Evolutionary conservation across 2,888 invertebrate species (phyloP).

Genomic region (Antitype chi): DNA sequence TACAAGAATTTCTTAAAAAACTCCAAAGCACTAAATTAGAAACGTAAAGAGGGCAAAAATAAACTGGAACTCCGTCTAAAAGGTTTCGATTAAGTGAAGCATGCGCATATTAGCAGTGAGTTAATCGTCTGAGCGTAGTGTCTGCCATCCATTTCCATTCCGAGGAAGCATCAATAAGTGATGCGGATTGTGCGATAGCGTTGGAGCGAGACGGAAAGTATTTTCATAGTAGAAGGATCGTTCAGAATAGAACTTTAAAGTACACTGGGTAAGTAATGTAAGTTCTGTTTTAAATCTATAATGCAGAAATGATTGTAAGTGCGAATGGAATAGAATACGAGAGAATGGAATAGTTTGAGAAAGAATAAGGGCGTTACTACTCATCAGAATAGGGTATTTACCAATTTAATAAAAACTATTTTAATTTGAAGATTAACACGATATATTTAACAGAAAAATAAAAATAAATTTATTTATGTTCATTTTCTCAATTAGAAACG

Average conservation of each 20-base stretch:
- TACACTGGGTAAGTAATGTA: background rate
- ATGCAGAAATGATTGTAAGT: background rate
- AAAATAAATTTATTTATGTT: too few species aligned
- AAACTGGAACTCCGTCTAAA: slow-evolving; percentile 34
- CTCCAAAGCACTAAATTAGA: background rate
- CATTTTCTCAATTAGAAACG: too few species aligned
- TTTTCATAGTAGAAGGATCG: slow-evolving; percentile 10
- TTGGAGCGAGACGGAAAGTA: background rate
- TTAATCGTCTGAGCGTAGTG: slow-evolving; percentile 25
- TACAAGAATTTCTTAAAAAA: background rate
- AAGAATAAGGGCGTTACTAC: background rate
- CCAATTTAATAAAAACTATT: too few species aligned
- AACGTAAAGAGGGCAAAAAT: slow-evolving; percentile 2
- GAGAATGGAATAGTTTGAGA: too few species aligned
- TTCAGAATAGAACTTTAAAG: background rate
- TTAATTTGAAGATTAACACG: too few species aligned
- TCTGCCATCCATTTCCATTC: slow-evolving; percentile 37
- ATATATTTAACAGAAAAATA: too few species aligned
- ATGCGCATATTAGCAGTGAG: slow-evolving; percentile 18
- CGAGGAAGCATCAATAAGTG: slow-evolving; percentile 27
- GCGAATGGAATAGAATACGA: too few species aligned
- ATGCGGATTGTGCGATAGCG: slow-evolving; percentile 14
- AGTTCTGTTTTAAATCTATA: background rate
- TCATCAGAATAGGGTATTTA: too few species aligned
- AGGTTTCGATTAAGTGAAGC: slow-evolving; percentile 45